Conservation (phyloP, 2,888 invertebrate species). For the Sarcophaga subvicina region DNA sequence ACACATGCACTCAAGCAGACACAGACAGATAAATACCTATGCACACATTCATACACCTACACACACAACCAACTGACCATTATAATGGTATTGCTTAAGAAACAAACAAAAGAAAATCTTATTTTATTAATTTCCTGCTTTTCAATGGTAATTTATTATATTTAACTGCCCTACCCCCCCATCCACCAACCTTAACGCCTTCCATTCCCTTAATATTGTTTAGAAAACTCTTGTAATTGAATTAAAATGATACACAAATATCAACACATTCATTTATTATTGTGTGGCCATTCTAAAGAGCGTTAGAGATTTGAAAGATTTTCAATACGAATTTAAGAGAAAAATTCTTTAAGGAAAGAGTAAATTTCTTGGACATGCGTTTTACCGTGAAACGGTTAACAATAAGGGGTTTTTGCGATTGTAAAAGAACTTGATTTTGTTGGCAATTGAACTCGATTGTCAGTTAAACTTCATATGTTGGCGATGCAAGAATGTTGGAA, state of each 20-base stretch:
- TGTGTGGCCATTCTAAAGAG: neutral
- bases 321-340: slow-evolving; percentile 27
- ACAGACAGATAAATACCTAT: too few relatives aligned
- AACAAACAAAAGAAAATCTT: neutral
- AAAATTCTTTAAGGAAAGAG: neutral
- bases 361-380: slow-evolving; percentile 38
- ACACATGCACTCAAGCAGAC: too few relatives aligned
- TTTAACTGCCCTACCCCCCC: neutral
- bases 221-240: neutral
- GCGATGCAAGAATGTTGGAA: neutral
- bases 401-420: slow-evolving; percentile 35
- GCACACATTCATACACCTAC: neutral
- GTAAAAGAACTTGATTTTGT: neutral
- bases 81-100: neutral
- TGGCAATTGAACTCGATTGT: neutral
- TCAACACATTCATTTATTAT: neutral
- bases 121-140: neutral
- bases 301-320: neutral
- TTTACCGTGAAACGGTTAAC: slow-evolving; percentile 36
- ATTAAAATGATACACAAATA: neutral
- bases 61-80: neutral
- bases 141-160: slow-evolving; percentile 12
- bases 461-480: neutral
- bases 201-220: neutral
- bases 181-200: neutral